Evolutionary conservation across 92 coral and sea anemone genomes (phyloP).

Genomic region (Galaxea fascicularis): DNA sequence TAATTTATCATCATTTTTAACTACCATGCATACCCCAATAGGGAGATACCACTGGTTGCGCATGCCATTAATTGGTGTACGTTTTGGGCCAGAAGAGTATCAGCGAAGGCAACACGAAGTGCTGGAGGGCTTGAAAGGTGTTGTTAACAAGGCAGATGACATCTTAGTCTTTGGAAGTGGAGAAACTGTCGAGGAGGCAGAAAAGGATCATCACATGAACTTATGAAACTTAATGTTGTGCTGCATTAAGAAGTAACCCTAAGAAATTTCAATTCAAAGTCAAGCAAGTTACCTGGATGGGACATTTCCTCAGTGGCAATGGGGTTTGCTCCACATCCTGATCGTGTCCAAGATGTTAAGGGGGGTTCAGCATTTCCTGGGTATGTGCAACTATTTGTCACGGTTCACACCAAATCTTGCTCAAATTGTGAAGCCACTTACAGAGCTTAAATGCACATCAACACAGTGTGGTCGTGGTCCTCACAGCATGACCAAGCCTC

Average conservation of each 20-base stretch:
- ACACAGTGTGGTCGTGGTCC: slow-evolving; percentile 32
- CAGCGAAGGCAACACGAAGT: slow-evolving; percentile 24
- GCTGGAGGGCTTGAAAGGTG: slow-evolving; percentile 1
- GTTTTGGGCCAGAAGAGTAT: slow-evolving; percentile 21
- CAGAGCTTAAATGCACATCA: background rate
- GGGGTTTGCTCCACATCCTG: too few species aligned
- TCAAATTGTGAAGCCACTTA: slow-evolving; percentile 14
- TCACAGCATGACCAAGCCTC: slow-evolving; percentile 52
- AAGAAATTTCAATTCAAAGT: background rate
- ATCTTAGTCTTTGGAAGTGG: too few species aligned
- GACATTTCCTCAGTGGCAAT: too few species aligned
- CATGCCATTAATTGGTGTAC: slow-evolving; percentile 15
- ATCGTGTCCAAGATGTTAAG: too few species aligned
- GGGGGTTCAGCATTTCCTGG: too few species aligned
- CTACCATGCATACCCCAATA: background rate
- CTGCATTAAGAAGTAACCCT: slow-evolving; percentile 8
- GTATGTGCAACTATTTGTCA: too few species aligned
- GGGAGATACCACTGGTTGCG: background rate
- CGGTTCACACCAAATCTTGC: slow-evolving; percentile 30
- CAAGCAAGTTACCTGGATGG: background rate
- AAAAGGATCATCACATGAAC: too few species aligned
- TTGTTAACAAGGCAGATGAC: too few species aligned
- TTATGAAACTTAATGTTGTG: too few species aligned
- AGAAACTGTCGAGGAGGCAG: too few species aligned
- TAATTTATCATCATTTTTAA: too few species aligned